phyloP scores from a whole-genome alignment of 2,797 vertebrate genomes.

The Pelobates cultripes region DNA sequence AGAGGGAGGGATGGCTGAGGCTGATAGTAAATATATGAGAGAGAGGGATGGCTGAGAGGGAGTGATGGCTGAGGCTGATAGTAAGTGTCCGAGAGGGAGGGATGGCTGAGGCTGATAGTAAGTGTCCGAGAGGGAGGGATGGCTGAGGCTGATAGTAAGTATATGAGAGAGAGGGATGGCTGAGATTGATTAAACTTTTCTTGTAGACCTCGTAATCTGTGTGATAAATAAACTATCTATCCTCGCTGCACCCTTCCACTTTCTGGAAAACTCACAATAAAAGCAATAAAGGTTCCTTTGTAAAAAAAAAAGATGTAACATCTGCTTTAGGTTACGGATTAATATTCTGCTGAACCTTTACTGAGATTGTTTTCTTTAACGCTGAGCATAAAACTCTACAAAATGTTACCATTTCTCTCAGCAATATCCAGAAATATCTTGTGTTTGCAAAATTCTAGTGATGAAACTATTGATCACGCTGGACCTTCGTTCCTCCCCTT shows the following conservation, averaged over 20 bases:
- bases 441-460: not conserved
- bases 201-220: no score
- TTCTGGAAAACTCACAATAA: not conserved
- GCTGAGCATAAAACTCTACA: conserved; percentile 3
- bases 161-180: no score
- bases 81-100: no score
- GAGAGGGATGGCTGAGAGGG: no score
- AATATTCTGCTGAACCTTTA: not conserved
- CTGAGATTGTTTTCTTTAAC: conserved; percentile 17
- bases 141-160: no score
- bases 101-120: no score
- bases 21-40: no score
- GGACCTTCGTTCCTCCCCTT: not conserved
- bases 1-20: no score
- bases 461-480: conserved; percentile 22
- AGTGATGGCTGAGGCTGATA: no score
- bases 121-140: no score
- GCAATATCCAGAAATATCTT: conserved; percentile 11
- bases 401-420: conserved; percentile 17
- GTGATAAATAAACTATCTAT: no score
- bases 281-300: not conserved
- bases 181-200: no score
- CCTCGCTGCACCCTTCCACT: not conserved
- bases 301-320: not conserved
- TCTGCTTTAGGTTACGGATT: conserved; percentile 25